These are phyloP conservation scores for Musca vetustissima DNA, from an alignment of 1,140 invertebrate species.

Conservation along the genomic window DNA sequence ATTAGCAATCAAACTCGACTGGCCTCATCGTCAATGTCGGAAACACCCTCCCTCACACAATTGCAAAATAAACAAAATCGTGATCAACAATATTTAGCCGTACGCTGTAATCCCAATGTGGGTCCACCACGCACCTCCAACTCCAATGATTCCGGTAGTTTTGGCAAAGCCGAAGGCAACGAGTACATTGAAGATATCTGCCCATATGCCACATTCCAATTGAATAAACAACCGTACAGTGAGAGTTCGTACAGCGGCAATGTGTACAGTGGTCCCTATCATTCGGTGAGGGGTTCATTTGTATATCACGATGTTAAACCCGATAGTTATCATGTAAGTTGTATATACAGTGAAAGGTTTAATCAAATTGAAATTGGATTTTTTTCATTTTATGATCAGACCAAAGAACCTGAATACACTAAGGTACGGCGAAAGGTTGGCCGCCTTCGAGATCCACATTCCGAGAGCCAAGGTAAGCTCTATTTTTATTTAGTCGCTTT, in stretches of 20 bases:
- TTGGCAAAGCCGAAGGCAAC: constrained; percentile 59
- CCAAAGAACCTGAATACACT: constrained; percentile 77
- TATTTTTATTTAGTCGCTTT: not conserved
- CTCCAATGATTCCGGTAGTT: constrained; percentile 58
- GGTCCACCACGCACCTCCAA: constrained; percentile 57
- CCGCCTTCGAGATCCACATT: constrained; percentile 72
- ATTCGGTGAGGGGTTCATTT: constrained; percentile 83
- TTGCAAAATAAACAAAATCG: constrained; percentile 75
- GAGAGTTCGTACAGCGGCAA: constrained; percentile 88
- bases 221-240: constrained; percentile 81
- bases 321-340: constrained; percentile 59
- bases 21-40: constrained; percentile 55
- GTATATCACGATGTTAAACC: constrained; percentile 82
- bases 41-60: constrained; percentile 72
- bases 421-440: constrained; percentile 79
- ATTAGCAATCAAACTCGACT: constrained; percentile 46
- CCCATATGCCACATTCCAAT: constrained; percentile 86
- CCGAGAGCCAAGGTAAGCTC: constrained; percentile 78
- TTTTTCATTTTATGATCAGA: constrained; percentile 53
- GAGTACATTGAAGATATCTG: constrained; percentile 90
- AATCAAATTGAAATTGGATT: too few species aligned
- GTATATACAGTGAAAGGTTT: constrained; percentile 24
- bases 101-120: constrained; percentile 56
- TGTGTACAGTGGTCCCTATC: constrained; percentile 80
- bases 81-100: constrained; percentile 72